Percentiles rank a stretch among this genome's conserved stretches.
Evolutionary conservation across 2,888 invertebrate genomes (phyloP).

Genomic region (Rhingia rostrata): DNA sequence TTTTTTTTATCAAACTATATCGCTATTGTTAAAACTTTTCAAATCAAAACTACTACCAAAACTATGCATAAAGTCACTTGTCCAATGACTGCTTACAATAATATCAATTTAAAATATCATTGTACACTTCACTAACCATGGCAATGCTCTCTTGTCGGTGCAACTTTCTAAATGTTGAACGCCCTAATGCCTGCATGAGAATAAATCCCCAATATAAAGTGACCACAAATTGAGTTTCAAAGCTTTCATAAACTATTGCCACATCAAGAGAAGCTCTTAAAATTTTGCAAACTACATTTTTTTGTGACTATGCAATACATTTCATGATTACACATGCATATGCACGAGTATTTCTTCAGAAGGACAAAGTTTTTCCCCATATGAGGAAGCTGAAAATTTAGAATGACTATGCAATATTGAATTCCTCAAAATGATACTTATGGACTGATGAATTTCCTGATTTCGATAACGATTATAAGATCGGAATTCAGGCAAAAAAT

Average conservation of each 20-base stretch:
- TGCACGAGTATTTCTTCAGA: too few species aligned
- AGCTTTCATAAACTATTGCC: conserved; percentile 24
- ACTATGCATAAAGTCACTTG: conserved; percentile 3
- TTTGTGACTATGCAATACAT: background rate
- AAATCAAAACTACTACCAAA: conserved; percentile 10
- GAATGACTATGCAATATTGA: too few species aligned
- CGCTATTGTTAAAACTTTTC: background rate
- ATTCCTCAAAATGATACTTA: too few species aligned
- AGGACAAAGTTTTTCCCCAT: too few species aligned
- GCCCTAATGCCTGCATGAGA: background rate
- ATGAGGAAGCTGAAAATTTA: too few species aligned
- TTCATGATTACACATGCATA: background rate
- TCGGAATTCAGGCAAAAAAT: too few species aligned
- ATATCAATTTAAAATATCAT: background rate
- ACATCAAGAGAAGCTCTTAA: background rate
- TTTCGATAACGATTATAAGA: too few species aligned
- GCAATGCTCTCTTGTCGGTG: background rate
- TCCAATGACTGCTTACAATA: background rate
- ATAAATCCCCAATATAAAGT: conserved; percentile 7
- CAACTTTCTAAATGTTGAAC: conserved; percentile 8
- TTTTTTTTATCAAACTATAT: background rate
- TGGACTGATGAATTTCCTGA: too few species aligned
- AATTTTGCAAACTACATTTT: conserved; percentile 1
- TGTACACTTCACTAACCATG: background rate
- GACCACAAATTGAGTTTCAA: conserved; percentile 21